phyloP scores from a whole-genome alignment of 2,888 invertebrate genomes.

The Pandemis cinnamomeana region DNA sequence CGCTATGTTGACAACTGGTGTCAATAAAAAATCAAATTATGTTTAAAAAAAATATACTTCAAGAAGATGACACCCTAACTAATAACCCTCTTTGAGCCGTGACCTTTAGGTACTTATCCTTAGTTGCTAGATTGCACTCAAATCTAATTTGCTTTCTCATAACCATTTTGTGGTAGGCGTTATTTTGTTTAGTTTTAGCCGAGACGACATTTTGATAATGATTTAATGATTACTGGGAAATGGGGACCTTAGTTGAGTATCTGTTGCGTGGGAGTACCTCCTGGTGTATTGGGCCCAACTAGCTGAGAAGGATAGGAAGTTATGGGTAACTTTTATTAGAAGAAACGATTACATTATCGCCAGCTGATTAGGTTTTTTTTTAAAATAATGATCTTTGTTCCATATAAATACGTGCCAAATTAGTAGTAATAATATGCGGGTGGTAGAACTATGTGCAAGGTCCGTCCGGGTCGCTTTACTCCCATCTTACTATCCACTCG shows the following conservation, averaged over 20 bases:
- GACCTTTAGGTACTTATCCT: conserved; percentile 2
- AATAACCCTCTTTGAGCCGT: not conserved
- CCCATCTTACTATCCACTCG: no score
- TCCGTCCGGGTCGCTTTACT: no score
- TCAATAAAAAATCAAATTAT: no score
- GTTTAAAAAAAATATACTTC: not conserved
- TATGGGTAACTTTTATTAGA: not conserved
- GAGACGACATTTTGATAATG: not conserved
- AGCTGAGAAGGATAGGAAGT: not conserved
- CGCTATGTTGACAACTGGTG: no score
- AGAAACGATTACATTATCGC: not conserved
- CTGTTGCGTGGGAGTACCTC: not conserved
- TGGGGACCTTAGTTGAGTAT: no score
- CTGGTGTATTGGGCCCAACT: not conserved
- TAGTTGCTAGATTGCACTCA: not conserved
- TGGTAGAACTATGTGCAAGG: no score
- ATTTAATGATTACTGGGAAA: not conserved
- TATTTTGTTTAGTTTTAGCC: not conserved
- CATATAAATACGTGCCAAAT: no score
- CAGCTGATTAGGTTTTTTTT: no score
- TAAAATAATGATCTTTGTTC: no score
- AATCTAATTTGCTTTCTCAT: not conserved
- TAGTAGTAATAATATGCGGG: no score
- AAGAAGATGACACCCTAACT: not conserved
- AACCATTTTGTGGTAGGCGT: not conserved